These are phyloP conservation scores for Phocoena sinus DNA, from an alignment of 2,113 vertebrate genomes.

Conservation along the genomic window DNA sequence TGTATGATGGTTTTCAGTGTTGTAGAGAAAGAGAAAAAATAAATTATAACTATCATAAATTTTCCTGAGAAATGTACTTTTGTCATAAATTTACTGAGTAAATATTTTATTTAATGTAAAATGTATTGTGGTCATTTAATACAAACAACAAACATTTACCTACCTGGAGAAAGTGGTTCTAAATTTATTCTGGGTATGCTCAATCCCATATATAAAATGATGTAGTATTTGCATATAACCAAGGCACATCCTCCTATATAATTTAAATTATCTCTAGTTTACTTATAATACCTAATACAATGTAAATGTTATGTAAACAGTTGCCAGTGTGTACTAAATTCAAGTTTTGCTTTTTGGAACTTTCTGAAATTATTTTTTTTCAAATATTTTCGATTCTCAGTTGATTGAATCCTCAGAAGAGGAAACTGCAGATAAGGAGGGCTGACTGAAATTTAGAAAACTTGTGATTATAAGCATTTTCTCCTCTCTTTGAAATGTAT, in stretches of 20 bases:
- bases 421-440: too few species aligned
- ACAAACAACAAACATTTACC: background rate
- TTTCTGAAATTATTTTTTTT: too few species aligned
- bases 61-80: background rate
- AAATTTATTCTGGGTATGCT: background rate
- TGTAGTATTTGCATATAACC: too few species aligned
- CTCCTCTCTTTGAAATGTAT: background rate
- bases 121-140: background rate
- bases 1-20: background rate
- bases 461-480: background rate
- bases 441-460: background rate
- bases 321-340: too few species aligned
- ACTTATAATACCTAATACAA: too few species aligned
- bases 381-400: too few species aligned
- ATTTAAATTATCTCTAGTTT: too few species aligned
- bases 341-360: too few species aligned
- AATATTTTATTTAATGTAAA: constrained; percentile 8
- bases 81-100: background rate
- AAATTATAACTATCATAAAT: background rate
- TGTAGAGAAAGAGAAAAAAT: background rate
- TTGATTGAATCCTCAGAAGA: too few species aligned
- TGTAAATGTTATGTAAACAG: too few species aligned
- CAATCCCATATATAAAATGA: too few species aligned
- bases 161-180: background rate
- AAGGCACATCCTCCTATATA: too few species aligned